Percentiles rank a stretch among this genome's conserved stretches.
Conservation (phyloP, 2,888 invertebrate species). For the Drosophila rubida region DNA sequence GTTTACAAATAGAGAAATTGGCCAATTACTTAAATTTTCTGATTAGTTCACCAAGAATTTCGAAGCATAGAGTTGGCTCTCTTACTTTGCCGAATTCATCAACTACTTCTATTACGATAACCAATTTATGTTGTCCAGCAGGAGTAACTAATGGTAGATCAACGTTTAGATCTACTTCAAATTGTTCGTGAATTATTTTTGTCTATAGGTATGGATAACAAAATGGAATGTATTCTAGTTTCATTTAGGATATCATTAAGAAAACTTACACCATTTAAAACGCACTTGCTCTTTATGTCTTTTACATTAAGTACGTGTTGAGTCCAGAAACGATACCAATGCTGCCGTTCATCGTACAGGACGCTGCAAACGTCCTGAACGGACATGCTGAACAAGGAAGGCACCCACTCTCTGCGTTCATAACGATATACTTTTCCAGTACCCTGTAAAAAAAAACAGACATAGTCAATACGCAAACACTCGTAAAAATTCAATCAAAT, state of each 20-base stretch:
- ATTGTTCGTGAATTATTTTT: conserved; percentile 1
- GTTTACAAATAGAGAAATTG: too few relatives aligned
- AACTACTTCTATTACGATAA: not conserved
- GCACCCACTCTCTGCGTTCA: conserved; percentile 30
- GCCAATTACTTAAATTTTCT: not conserved
- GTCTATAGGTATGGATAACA: not conserved
- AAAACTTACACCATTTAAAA: conserved; percentile 35
- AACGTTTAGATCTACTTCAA: not conserved
- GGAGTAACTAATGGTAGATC: not conserved
- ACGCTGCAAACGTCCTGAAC: not conserved
- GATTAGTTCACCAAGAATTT: not conserved
- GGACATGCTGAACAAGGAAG: not conserved
- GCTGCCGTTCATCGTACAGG: conserved; percentile 17
- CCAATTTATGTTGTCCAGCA: not conserved
- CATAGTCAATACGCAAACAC: not conserved
- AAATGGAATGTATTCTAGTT: not conserved
- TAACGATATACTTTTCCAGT: rapidly evolving
- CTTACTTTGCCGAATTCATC: not conserved
- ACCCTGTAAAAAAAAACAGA: not conserved
- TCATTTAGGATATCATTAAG: not conserved
- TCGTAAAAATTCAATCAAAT: too few relatives aligned
- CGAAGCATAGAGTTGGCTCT: not conserved
- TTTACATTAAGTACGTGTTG: conserved; percentile 17
- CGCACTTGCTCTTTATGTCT: conserved; percentile 22
- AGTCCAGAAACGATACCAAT: conserved; percentile 32